Base-by-base conservation (phyloP, 1,140 invertebrate genomes). In the Nasonia giraulti region DNA sequence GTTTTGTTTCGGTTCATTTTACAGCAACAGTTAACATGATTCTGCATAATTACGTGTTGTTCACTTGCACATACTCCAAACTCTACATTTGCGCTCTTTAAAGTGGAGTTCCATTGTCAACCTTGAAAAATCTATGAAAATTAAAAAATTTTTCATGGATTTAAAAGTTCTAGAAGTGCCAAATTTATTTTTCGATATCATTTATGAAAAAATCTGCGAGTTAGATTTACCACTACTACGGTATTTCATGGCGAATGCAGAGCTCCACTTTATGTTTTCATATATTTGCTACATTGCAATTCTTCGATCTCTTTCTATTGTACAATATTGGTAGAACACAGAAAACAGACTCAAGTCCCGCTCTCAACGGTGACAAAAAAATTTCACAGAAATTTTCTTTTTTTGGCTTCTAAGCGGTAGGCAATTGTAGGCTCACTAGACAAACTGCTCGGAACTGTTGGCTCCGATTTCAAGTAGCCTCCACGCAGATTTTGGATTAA, bases 401-500 rank as follows among this genome's bases (percentile, higher is more conserved):
- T 83, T 74, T 55, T 86, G 37, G n/a, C 68, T 80, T 66, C 2
- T 66, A 79, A 79, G 10, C 12, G 55, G 20, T 62, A 62, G 20
- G 55, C 20, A n/a, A 62, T 62, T 17, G 55, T n/a, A 62, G 55
- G 55, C 71, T 84, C 55, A 89, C 88, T 95, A 99, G 89, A 99
- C 95, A 89, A 98, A 96, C 93, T 99, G 98, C 93, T 99, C 97
- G 80, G 95, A 95, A 90, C 97, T 97, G 87, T 96, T 97, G 1
- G 97, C 97, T 47, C 97, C 98, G 5, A 99, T 91, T 91, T 99
- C 99, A 77, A 99, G 94, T 20, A 99, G 93, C 91, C 98, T 95
- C 99, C 99, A 99, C 0, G 99, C 99, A 2, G 98, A 97, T 91
- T 96, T 96, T 0, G 99, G 97, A 94, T 99, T 97, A 27, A 99